These are phyloP conservation scores for Hypena proboscidalis DNA, from an alignment of 2,888 invertebrate species.

Conservation along the genomic window DNA sequence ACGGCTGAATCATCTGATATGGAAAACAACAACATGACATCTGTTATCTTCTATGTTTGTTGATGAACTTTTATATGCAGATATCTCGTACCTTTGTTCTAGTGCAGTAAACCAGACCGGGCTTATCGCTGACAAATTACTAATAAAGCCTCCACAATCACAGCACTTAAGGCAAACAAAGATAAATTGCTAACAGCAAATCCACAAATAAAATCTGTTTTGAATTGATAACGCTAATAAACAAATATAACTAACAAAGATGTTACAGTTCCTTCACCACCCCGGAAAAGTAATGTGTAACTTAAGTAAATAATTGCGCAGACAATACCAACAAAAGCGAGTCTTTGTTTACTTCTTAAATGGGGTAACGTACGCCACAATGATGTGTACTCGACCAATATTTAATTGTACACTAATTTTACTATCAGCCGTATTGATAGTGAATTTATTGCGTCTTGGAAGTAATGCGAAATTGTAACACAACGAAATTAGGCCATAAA, in stretches of 20 bases:
- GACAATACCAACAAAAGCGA: slow-evolving; percentile 28
- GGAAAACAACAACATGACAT: slow-evolving; percentile 1
- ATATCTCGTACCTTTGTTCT: slow-evolving; percentile 52
- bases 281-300: slow-evolving; percentile 25
- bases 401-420: slow-evolving; percentile 13
- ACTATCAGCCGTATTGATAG: slow-evolving; percentile 1
- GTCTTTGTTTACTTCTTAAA: slow-evolving; percentile 31
- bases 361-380: slow-evolving; percentile 29
- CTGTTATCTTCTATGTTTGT: slow-evolving; percentile 23
- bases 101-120: slow-evolving; percentile 50
- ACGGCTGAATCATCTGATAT: background rate
- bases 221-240: slow-evolving; percentile 24
- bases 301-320: slow-evolving; percentile 33
- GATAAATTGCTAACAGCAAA: slow-evolving; percentile 22
- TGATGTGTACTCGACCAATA: slow-evolving; percentile 20
- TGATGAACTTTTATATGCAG: slow-evolving; percentile 31
- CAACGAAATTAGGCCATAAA: background rate
- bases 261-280: slow-evolving; percentile 22
- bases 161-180: slow-evolving; percentile 49
- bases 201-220: slow-evolving; percentile 29
- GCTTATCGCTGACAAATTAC: slow-evolving; percentile 56
- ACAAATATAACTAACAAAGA: slow-evolving; percentile 21
- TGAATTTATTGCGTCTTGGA: background rate
- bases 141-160: slow-evolving; percentile 56
- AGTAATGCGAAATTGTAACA: background rate